Evolutionary conservation across 2,888 invertebrate species (phyloP).

Genomic region (Polydesmus complanatus): DNA sequence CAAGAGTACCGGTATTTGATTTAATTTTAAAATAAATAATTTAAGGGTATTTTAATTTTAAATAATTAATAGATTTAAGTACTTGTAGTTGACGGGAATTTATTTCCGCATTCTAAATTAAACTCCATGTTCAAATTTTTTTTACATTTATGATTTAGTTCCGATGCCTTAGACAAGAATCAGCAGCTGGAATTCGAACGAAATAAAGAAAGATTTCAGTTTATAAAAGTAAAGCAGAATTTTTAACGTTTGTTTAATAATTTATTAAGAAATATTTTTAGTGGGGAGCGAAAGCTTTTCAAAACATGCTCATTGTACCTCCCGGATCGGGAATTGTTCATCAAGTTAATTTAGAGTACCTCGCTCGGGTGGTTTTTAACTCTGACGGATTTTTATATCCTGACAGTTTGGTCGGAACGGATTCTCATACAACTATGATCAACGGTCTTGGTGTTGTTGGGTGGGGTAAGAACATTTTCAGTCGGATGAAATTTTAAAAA

Average conservation of each 20-base stretch:
- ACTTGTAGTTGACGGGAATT: neutral
- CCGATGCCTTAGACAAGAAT: conserved; percentile 78
- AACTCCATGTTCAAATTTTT: neutral
- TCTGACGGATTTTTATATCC: conserved; percentile 52
- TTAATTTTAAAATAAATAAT: no score
- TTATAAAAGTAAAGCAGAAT: conserved; percentile 60
- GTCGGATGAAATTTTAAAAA: neutral
- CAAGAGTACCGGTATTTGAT: neutral
- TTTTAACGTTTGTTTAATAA: neutral
- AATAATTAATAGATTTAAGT: neutral
- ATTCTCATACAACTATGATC: conserved; percentile 98
- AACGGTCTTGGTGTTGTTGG: conserved; percentile 92
- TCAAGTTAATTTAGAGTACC: conserved; percentile 92
- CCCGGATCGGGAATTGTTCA: conserved; percentile 97
- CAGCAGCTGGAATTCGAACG: conserved; percentile 89
- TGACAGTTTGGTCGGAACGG: conserved; percentile 90
- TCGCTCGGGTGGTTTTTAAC: conserved; percentile 75
- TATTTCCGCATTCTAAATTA: conserved; percentile 1
- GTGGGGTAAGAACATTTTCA: conserved; percentile 53
- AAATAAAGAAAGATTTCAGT: conserved; percentile 88
- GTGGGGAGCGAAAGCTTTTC: conserved; percentile 93
- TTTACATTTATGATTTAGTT: conserved; percentile 47
- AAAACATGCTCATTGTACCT: conserved; percentile 93
- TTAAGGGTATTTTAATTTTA: no score
- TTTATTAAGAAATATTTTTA: conserved; percentile 30